These are phyloP conservation scores for Thunnus thynnus DNA, from an alignment of 2,113 vertebrate species.

Conservation along the genomic window DNA sequence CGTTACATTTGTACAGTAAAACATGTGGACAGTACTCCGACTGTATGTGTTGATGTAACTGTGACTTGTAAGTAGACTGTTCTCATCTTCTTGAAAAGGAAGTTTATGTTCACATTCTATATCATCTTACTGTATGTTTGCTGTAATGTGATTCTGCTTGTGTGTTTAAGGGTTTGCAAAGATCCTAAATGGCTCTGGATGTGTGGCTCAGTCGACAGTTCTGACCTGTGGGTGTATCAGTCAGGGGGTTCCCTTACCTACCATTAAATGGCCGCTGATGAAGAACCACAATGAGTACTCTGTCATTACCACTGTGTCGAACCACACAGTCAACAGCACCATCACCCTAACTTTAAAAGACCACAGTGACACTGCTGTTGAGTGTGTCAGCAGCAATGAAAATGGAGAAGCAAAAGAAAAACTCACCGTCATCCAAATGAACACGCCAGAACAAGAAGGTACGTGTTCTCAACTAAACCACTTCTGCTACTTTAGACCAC, in stretches of 20 bases:
- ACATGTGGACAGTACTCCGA: slow-evolving; percentile 3
- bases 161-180: slow-evolving; percentile 21
- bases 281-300: slow-evolving; percentile 18
- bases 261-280: slow-evolving; percentile 61
- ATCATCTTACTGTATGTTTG: background rate
- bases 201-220: slow-evolving; percentile 1
- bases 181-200: slow-evolving; percentile 41
- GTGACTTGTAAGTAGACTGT: slow-evolving; percentile 58
- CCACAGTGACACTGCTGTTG: background rate
- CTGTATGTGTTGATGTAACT: slow-evolving; percentile 2
- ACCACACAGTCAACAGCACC: slow-evolving; percentile 57
- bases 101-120: background rate
- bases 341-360: slow-evolving; percentile 6
- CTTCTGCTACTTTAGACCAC: background rate
- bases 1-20: slow-evolving; percentile 60
- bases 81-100: background rate
- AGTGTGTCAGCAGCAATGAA: slow-evolving; percentile 58
- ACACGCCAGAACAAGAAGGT: background rate
- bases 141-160: background rate
- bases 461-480: background rate
- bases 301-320: slow-evolving; percentile 29
- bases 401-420: slow-evolving; percentile 28
- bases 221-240: slow-evolving; percentile 66
- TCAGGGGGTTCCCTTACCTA: slow-evolving; percentile 54
- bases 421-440: background rate